Percentiles rank a stretch among this genome's conserved stretches.
Conservation (phyloP, 2,797 vertebrate species). For the Onychomys torridus region DNA sequence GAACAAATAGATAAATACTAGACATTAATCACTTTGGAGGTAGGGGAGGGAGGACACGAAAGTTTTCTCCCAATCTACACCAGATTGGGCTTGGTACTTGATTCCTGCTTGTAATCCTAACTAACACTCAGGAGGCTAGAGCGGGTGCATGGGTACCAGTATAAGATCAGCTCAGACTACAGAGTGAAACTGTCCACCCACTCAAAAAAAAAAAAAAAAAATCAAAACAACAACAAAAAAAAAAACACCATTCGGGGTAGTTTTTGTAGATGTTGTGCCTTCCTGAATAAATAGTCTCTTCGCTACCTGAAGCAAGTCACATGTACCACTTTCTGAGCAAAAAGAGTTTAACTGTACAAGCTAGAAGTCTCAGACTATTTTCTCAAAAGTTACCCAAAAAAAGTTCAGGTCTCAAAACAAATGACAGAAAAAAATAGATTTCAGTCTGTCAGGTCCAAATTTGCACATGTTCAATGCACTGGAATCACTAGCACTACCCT, state of each 20-base stretch:
- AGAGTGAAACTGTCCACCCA: not conserved
- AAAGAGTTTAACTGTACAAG: not conserved
- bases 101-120: not conserved
- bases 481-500: not conserved
- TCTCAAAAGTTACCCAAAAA: not conserved
- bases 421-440: not conserved
- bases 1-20: not conserved
- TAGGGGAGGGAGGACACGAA: not conserved
- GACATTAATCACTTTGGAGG: not conserved
- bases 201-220: not conserved
- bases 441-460: not conserved
- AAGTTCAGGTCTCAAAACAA: not conserved
- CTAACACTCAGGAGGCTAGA: not conserved
- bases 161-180: not conserved
- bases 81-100: not conserved
- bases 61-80: not conserved
- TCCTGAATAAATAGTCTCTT: not conserved
- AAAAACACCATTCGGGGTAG: not conserved
- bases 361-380: not conserved
- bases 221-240: not conserved
- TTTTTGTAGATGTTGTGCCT: not conserved
- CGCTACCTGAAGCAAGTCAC: not conserved
- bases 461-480: not conserved
- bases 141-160: too few relatives aligned
- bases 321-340: rapidly evolving